Percentiles rank a stretch among this genome's conserved stretches.
These are phyloP conservation scores for Diadema setosum DNA, from an alignment of 35 echinoderm and acorn worm genomes.

Conservation along the genomic window DNA sequence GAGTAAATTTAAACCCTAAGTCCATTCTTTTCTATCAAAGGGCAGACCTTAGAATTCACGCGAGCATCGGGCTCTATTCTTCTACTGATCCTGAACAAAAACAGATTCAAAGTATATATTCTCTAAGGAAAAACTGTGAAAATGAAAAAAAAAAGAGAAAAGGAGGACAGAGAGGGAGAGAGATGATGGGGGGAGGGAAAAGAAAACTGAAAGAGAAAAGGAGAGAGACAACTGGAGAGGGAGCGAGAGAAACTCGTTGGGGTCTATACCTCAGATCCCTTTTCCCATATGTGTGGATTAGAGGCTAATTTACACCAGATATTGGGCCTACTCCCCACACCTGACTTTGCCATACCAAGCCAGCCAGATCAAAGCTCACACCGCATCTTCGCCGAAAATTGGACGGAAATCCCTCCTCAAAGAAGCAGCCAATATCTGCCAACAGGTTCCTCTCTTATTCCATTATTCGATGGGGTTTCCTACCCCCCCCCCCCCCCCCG, in stretches of 20 bases:
- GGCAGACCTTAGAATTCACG: too few relatives aligned
- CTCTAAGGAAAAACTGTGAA: too few relatives aligned
- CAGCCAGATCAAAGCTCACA: not conserved
- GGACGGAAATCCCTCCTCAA: constrained; percentile 1
- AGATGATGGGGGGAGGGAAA: not conserved
- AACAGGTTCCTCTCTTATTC: too few relatives aligned
- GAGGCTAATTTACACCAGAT: constrained; percentile 14
- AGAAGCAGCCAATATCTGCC: not conserved
- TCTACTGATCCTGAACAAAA: too few relatives aligned
- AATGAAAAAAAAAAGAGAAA: too few relatives aligned
- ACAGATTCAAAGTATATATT: too few relatives aligned
- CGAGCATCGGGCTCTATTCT: too few relatives aligned
- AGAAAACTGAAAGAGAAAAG: not conserved
- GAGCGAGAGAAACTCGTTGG: too few relatives aligned
- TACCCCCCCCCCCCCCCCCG: too few relatives aligned
- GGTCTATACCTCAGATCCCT: not conserved
- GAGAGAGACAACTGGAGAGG: not conserved
- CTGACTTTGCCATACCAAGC: not conserved
- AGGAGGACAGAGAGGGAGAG: not conserved
- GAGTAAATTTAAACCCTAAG: too few relatives aligned
- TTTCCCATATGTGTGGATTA: constrained; percentile 11
- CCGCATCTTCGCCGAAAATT: not conserved
- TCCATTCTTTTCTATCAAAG: too few relatives aligned
- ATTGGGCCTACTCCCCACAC: not conserved
- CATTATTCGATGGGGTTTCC: too few relatives aligned